A percentile compares a stretch with the other conserved stretches of the same genome.
phyloP scores from a whole-genome alignment of 2,797 vertebrate genomes.

The Chloroceryle amazona region DNA sequence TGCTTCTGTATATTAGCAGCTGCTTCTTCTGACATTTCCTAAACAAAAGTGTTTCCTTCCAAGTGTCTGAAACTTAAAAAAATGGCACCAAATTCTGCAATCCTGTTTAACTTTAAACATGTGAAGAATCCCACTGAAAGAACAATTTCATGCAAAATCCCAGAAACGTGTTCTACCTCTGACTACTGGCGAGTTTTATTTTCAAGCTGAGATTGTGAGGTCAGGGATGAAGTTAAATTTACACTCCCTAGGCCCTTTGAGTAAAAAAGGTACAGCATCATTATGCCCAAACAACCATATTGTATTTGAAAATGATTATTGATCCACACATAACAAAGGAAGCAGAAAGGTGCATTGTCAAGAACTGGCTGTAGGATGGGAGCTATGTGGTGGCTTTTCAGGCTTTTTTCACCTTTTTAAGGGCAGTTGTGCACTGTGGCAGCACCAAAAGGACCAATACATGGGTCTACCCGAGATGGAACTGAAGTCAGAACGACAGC shows the following conservation, averaged over 20 bases:
- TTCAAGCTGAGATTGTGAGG: neutral
- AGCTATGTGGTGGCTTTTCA: neutral
- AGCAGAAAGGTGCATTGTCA: neutral
- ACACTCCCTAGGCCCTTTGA: neutral
- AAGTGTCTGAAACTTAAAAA: neutral
- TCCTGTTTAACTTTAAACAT: neutral
- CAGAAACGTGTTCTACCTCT: neutral
- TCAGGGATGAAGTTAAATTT: neutral
- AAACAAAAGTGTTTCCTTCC: neutral
- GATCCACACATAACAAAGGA: neutral
- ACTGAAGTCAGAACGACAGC: neutral
- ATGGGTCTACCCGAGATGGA: rapidly evolving
- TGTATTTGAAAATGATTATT: neutral
- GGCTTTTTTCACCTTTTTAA: neutral
- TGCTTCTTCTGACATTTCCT: neutral
- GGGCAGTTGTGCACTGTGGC: no score
- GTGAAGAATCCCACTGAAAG: neutral
- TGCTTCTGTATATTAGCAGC: neutral
- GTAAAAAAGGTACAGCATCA: neutral
- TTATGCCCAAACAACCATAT: neutral
- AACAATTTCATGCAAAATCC: neutral
- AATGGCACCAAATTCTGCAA: neutral
- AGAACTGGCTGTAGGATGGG: neutral
- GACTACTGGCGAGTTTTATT: neutral
- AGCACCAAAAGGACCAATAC: neutral